Percentiles rank a stretch among this genome's conserved stretches.
These are phyloP conservation scores for Coleophora flavipennella DNA, from an alignment of 2,888 invertebrate genomes.

Conservation along the genomic window DNA sequence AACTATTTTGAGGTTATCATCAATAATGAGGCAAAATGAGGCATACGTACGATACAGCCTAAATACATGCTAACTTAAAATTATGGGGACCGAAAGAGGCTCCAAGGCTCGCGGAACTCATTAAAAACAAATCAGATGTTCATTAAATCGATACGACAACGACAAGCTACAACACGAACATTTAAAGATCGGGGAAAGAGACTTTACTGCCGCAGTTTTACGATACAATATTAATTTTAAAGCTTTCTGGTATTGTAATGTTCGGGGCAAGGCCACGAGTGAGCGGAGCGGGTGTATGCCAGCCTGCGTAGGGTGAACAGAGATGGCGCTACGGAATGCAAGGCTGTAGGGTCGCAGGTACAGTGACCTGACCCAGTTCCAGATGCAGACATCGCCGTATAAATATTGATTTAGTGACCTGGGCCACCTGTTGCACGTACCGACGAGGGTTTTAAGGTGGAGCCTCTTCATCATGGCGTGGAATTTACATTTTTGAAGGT, in stretches of 20 bases:
- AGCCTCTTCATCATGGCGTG: conserved; percentile 6
- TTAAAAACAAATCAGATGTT: conserved; percentile 52
- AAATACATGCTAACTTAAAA: not conserved
- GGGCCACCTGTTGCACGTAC: conserved; percentile 48
- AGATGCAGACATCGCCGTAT: conserved; percentile 52
- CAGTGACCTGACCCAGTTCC: conserved; percentile 66
- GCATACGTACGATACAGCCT: too few relatives aligned
- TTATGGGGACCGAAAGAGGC: not conserved
- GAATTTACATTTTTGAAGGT: too few relatives aligned
- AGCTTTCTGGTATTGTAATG: conserved; percentile 45
- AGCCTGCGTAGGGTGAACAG: conserved; percentile 22
- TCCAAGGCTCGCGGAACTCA: conserved; percentile 21
- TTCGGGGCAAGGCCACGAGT: conserved; percentile 50
- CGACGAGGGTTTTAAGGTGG: conserved; percentile 18
- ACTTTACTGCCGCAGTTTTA: conserved; percentile 24
- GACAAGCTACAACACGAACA: conserved; percentile 24
- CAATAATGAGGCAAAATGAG: too few relatives aligned
- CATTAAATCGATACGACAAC: conserved; percentile 44
- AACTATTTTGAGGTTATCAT: too few relatives aligned
- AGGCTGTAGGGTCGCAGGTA: conserved; percentile 62
- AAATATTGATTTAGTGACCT: conserved; percentile 65
- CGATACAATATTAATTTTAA: conserved; percentile 44
- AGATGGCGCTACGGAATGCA: conserved; percentile 48
- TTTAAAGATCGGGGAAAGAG: conserved; percentile 19
- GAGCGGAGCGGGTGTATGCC: conserved; percentile 31